Evolutionary conservation across 2,113 vertebrate genomes (phyloP).

Genomic region (Cyprinodon tularosa): DNA sequence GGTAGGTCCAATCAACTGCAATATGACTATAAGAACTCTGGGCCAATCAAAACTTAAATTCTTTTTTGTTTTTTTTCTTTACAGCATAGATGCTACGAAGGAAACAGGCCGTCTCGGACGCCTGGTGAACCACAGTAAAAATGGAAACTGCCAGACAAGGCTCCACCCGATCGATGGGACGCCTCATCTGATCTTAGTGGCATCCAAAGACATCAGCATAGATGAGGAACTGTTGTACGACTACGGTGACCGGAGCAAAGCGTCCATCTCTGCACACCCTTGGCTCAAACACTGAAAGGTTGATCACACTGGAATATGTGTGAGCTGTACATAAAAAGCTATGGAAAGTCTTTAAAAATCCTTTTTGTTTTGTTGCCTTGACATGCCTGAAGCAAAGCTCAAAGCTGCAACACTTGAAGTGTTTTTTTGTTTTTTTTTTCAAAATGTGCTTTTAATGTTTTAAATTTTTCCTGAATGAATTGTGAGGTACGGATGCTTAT

Average conservation of each 20-base stretch:
- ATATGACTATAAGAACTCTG: neutral
- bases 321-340: constrained; percentile 15
- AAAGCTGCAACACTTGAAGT: constrained; percentile 61
- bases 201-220: constrained; percentile 86
- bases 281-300: constrained; percentile 89
- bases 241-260: constrained; percentile 93
- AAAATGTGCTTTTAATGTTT: constrained; percentile 53
- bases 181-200: constrained; percentile 94
- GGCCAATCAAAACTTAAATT: neutral
- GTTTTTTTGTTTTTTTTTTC: constrained; percentile 55
- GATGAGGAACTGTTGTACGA: constrained; percentile 95
- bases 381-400: constrained; percentile 56
- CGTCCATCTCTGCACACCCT: constrained; percentile 88
- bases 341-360: neutral
- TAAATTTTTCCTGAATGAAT: constrained; percentile 28
- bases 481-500: constrained; percentile 25
- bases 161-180: constrained; percentile 88
- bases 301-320: neutral
- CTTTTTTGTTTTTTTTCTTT: neutral
- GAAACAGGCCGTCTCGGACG: constrained; percentile 89
- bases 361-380: neutral
- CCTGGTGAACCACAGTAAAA: constrained; percentile 95
- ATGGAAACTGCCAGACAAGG: constrained; percentile 93
- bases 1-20: constrained; percentile 78
- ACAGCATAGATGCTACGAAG: constrained; percentile 91